Evolutionary conservation across 2,888 invertebrate genomes (phyloP).

Genomic region (Steinernema carpocapsae): DNA sequence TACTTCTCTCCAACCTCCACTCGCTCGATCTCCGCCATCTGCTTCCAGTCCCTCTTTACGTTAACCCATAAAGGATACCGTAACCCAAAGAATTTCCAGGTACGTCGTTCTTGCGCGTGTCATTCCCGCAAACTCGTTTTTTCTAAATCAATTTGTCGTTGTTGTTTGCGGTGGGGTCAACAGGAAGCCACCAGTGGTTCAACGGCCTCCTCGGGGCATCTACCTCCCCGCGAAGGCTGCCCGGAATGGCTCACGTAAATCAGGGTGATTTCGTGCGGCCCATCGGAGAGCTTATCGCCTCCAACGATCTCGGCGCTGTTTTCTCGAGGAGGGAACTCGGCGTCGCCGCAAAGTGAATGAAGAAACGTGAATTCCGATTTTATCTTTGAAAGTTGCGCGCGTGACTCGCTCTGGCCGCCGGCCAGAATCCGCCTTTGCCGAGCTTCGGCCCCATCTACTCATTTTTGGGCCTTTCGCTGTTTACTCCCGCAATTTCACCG

Average conservation of each 20-base stretch:
- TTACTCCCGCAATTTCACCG: constrained; percentile 1
- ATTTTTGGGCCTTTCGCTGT: background rate
- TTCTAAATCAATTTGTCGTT: constrained; percentile 1
- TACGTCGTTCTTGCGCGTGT: background rate
- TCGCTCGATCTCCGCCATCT: background rate
- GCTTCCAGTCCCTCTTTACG: background rate
- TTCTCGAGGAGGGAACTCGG: constrained; percentile 6
- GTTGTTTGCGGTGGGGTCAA: background rate
- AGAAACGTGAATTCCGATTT: constrained; percentile 25
- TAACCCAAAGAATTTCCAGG: background rate
- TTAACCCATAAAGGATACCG: background rate
- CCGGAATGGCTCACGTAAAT: background rate
- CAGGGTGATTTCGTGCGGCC: constrained; percentile 32
- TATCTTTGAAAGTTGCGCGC: constrained; percentile 24
- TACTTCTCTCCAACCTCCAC: background rate
- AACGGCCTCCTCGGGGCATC: background rate
- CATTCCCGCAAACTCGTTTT: background rate
- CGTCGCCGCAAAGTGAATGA: no score
- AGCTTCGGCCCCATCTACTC: background rate
- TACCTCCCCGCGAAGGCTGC: background rate
- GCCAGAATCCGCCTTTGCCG: background rate
- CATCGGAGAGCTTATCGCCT: constrained; percentile 15
- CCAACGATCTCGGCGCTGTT: constrained; percentile 17
- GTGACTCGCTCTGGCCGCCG: background rate
- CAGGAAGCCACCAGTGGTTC: background rate